Evolutionary conservation across 2,888 invertebrate species (phyloP).

Genomic region (Shargacucullia verbasci): DNA sequence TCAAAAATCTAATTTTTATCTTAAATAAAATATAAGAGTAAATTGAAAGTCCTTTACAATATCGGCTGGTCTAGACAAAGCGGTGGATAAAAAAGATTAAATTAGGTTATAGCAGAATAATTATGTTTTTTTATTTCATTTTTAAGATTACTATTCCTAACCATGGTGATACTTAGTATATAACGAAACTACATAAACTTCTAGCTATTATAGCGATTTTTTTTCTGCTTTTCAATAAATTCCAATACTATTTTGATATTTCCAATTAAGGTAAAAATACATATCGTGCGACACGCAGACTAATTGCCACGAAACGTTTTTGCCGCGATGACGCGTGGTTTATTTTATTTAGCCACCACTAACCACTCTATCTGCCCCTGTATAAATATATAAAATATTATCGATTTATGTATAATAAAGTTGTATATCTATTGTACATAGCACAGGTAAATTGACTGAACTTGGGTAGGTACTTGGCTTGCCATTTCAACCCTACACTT

Average conservation of each 20-base stretch:
- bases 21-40: no score
- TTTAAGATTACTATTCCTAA: constrained; percentile 33
- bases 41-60: no score
- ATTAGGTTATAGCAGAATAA: background rate
- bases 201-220: constrained; percentile 7
- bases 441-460: constrained; percentile 59
- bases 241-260: constrained; percentile 49
- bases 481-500: constrained; percentile 69
- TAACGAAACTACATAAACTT: constrained; percentile 21
- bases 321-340: constrained; percentile 35
- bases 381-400: constrained; percentile 21
- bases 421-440: constrained; percentile 41
- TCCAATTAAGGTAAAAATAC: constrained; percentile 48
- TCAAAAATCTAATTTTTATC: no score
- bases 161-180: no score
- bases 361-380: constrained; percentile 29
- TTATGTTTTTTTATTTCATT: constrained; percentile 9
- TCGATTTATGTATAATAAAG: constrained; percentile 47
- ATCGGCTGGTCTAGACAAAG: no score
- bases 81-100: no score
- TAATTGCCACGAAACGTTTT: constrained; percentile 52
- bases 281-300: constrained; percentile 64
- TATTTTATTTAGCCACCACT: constrained; percentile 41
- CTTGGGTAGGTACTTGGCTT: constrained; percentile 61
- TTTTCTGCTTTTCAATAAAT: constrained; percentile 44